A percentile compares a stretch with the other conserved stretches of the same genome.
Conservation (phyloP, 1,140 invertebrate species). For the Catajapyx aquilonaris region DNA sequence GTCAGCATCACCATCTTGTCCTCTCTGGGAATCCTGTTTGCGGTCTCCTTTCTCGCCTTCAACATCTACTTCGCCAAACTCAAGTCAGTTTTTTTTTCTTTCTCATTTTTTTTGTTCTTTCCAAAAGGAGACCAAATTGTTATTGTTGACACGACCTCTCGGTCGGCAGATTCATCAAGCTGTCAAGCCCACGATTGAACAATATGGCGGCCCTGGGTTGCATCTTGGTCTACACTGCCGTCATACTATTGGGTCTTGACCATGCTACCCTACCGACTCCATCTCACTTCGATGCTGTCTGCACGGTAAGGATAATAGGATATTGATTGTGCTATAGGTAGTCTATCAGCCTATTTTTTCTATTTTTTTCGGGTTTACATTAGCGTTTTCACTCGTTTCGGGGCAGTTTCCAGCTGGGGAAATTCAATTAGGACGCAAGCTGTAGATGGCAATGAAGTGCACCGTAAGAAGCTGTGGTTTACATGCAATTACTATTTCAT, state of each 20-base stretch:
- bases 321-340: not conserved
- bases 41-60: conserved; percentile 57
- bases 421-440: too few relatives aligned
- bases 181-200: conserved; percentile 89
- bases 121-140: too few relatives aligned
- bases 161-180: conserved; percentile 49
- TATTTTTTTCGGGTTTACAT: not conserved
- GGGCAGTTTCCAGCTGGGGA: too few relatives aligned
- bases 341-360: too few relatives aligned
- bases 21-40: conserved; percentile 48
- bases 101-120: conserved; percentile 1
- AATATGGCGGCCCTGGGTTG: conserved; percentile 90
- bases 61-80: conserved; percentile 68
- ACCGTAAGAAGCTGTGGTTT: too few relatives aligned
- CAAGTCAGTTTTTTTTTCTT: conserved; percentile 35
- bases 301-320: conserved; percentile 62
- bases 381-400: too few relatives aligned
- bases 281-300: conserved; percentile 52
- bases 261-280: conserved; percentile 44
- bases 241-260: conserved; percentile 73
- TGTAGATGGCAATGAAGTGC: too few relatives aligned
- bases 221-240: conserved; percentile 77
- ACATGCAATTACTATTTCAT: too few relatives aligned
- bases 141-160: too few relatives aligned
- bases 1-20: conserved; percentile 43